A percentile compares a stretch with the other conserved stretches of the same genome.
Conservation (phyloP, 1,140 invertebrate genomes). For the Megathymus violae region DNA sequence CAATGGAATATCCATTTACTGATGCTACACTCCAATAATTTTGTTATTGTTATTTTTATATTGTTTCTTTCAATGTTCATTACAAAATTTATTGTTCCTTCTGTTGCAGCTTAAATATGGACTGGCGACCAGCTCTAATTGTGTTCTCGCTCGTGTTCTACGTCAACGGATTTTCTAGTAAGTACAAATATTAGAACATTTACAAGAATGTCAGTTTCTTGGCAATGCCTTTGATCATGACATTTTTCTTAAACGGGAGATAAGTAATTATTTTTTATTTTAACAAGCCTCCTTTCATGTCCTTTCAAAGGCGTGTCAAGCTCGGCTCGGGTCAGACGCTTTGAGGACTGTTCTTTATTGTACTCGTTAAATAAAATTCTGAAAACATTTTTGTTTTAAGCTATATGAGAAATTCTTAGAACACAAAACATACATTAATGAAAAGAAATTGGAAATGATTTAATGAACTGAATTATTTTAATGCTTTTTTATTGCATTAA, state of each 20-base stretch:
- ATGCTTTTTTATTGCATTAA: neutral
- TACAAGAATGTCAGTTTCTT: neutral
- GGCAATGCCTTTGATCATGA: conserved; percentile 18
- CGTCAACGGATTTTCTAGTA: conserved; percentile 71
- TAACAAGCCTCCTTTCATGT: conserved; percentile 29
- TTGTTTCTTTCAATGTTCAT: too few species aligned
- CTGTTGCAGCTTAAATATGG: conserved; percentile 67
- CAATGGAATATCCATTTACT: too few species aligned
- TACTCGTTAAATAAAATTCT: conserved; percentile 4
- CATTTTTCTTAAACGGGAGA: conserved; percentile 10
- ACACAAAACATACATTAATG: neutral
- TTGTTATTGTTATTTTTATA: too few species aligned
- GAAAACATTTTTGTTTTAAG: conserved; percentile 6
- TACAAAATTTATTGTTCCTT: too few species aligned
- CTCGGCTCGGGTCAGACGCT: conserved; percentile 12
- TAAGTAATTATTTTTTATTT: conserved; percentile 24
- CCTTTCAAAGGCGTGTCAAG: conserved; percentile 16
- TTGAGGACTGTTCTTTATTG: conserved; percentile 15
- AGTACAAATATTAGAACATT: conserved; percentile 38
- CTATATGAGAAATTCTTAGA: neutral
- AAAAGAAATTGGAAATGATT: neutral
- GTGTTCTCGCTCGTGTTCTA: conserved; percentile 52
- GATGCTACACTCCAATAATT: too few species aligned
- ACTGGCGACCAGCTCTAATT: conserved; percentile 62
- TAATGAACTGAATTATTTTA: neutral